Conservation (phyloP, 2,113 vertebrate genomes). For the Podarcis raffonei region DNA sequence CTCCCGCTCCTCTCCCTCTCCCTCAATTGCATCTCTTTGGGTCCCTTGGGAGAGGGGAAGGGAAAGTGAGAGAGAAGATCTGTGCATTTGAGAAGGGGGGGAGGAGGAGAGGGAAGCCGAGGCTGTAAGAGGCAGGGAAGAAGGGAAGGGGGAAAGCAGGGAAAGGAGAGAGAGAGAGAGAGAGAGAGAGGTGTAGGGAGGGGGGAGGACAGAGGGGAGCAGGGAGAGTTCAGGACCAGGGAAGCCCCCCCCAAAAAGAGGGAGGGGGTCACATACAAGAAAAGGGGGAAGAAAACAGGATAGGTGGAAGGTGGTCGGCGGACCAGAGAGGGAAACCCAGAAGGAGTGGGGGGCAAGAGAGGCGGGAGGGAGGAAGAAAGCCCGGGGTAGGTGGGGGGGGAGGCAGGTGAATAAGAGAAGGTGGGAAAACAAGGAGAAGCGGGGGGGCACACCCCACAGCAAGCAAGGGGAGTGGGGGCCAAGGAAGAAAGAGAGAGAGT, state of each 20-base stretch:
- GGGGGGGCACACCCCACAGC: not conserved
- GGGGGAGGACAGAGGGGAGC: not conserved
- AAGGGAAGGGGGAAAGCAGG: not conserved
- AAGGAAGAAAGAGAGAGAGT: not conserved
- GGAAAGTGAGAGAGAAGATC: slow-evolving; percentile 30
- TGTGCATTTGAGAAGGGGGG: slow-evolving; percentile 20
- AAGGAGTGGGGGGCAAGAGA: not conserved
- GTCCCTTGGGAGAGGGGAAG: slow-evolving; percentile 29
- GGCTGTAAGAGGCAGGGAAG: slow-evolving; percentile 15
- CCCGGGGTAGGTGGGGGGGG: too few species aligned
- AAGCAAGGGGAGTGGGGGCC: not conserved
- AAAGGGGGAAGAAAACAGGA: not conserved
- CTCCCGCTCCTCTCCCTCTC: not conserved
- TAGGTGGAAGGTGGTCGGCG: not conserved
- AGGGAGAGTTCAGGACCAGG: not conserved
- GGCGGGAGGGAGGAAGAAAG: not conserved
- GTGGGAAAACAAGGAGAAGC: not conserved
- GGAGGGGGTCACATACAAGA: too few species aligned
- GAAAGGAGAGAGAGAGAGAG: not conserved
- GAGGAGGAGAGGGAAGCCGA: not conserved
- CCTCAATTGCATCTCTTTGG: slow-evolving; percentile 20
- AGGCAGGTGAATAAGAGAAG: not conserved
- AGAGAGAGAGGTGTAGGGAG: not conserved
- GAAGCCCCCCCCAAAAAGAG: not conserved
- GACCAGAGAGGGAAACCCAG: not conserved